Evolutionary conservation across 2,113 vertebrate genomes (phyloP).

Genomic region (Strix aluco): DNA sequence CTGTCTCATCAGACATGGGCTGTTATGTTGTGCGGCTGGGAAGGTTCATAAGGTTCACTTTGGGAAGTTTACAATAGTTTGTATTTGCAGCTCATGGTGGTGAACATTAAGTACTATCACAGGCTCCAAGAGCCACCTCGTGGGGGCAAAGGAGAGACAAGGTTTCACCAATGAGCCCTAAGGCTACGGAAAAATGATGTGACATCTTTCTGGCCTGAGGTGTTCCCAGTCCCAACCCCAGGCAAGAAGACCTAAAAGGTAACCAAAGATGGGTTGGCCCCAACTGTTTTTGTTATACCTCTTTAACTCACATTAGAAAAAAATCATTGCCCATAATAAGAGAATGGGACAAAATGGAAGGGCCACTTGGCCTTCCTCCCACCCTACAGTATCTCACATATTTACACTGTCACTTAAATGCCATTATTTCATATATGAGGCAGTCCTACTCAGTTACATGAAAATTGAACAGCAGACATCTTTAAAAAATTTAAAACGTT

Average conservation of each 20-base stretch:
- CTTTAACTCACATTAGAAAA: not conserved
- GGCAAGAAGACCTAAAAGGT: not conserved
- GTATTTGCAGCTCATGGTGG: not conserved
- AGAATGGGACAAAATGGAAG: not conserved
- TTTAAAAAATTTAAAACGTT: not conserved
- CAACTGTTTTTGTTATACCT: not conserved
- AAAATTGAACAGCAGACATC: not conserved
- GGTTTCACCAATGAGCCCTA: not conserved
- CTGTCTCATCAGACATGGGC: fast-evolving
- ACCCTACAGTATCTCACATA: not conserved
- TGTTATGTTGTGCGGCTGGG: not conserved
- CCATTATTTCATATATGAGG: not conserved
- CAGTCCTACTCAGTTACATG: not conserved
- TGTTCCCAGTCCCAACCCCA: not conserved
- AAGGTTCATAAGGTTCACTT: not conserved
- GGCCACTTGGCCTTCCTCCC: not conserved
- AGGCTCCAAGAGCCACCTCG: not conserved
- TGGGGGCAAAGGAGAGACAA: not conserved
- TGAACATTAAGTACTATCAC: not conserved
- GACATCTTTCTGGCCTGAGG: not conserved
- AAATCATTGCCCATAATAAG: not conserved
- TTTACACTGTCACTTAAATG: not conserved
- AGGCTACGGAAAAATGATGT: not conserved
- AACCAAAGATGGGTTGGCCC: not conserved
- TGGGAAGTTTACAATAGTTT: not conserved